These are phyloP conservation scores for Halcyon badia DNA, from an alignment of 2,797 vertebrate species.

Conservation along the genomic window DNA sequence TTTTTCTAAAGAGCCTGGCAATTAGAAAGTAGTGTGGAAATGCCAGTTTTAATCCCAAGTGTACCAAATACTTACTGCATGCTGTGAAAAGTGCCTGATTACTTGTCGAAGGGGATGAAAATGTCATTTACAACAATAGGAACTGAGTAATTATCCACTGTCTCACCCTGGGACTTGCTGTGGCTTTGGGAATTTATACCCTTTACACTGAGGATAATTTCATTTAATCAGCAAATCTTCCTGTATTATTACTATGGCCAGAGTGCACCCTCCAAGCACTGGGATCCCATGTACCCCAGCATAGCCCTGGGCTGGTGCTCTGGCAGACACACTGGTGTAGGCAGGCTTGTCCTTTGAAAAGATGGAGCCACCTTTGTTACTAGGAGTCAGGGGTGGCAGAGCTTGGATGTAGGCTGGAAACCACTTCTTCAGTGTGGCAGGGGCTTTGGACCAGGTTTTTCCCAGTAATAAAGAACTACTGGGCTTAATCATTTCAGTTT, in stretches of 20 bases:
- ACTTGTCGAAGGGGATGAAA: background rate
- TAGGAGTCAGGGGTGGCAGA: background rate
- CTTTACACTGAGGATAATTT: background rate
- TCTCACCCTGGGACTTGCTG: background rate
- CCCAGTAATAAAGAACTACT: background rate
- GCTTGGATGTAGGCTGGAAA: background rate
- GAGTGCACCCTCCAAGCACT: background rate
- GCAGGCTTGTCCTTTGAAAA: background rate
- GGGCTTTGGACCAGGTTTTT: background rate
- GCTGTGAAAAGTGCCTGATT: background rate
- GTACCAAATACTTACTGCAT: background rate
- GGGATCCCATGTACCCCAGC: accelerated
- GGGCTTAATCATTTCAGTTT: background rate
- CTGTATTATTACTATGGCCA: background rate
- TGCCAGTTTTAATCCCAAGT: background rate
- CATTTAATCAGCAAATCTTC: background rate
- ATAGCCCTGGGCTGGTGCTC: accelerated
- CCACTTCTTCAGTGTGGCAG: background rate
- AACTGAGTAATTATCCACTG: background rate
- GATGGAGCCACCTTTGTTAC: background rate
- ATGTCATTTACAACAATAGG: background rate
- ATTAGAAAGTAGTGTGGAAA: background rate
- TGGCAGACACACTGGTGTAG: background rate
- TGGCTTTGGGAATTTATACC: background rate
- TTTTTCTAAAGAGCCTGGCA: background rate